A percentile compares a stretch with the other conserved stretches of the same genome.
Evolutionary conservation across 2,888 invertebrate genomes (phyloP).

Genomic region (Lysandra bellargus): DNA sequence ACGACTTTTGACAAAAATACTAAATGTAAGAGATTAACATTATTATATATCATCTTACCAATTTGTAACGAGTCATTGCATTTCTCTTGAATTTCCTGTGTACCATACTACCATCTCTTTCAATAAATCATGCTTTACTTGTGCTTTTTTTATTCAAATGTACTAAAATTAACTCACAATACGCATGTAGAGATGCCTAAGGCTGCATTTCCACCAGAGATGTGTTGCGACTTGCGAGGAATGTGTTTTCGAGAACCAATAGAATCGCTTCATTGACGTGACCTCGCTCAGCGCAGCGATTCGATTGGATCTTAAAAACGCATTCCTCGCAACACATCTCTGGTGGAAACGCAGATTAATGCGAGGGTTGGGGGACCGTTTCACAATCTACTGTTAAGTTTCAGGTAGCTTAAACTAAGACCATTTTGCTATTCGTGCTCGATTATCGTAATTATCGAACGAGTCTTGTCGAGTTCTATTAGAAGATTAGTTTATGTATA

Average conservation of each 20-base stretch:
- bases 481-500: not conserved
- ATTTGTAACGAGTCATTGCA: not conserved
- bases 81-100: not conserved
- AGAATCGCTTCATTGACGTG: no score
- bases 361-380: not conserved
- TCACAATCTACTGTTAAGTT: not conserved
- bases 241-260: no score
- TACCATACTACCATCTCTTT: not conserved
- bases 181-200: not conserved
- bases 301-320: no score
- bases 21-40: no score
- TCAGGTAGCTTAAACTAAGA: not conserved
- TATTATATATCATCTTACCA: no score
- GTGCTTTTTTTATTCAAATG: slow-evolving; percentile 8
- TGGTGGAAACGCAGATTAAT: no score
- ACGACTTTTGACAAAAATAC: no score
- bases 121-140: not conserved
- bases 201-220: no score
- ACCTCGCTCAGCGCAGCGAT: no score
- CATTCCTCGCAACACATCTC: no score
- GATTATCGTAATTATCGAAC: not conserved
- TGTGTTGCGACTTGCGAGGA: no score
- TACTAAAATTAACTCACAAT: slow-evolving; percentile 22
- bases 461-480: not conserved
- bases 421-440: not conserved